Conservation (phyloP, 2,113 vertebrate genomes). For the Callopanchax toddi region DNA sequence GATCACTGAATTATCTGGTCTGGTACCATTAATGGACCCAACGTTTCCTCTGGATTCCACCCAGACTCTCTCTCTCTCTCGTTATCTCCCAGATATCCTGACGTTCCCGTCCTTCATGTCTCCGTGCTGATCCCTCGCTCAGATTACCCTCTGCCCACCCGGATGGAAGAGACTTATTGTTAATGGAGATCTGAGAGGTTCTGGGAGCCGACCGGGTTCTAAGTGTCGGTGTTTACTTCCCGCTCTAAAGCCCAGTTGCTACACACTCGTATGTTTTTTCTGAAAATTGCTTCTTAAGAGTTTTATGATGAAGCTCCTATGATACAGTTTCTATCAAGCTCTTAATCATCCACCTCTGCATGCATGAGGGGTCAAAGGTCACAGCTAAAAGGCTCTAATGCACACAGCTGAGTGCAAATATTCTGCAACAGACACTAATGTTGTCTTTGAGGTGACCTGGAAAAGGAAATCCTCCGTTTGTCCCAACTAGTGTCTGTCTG, state of each 20-base stretch:
- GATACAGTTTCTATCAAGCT: slow-evolving; percentile 47
- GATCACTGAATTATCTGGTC: slow-evolving; percentile 49
- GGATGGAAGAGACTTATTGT: slow-evolving; percentile 66
- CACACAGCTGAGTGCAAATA: slow-evolving; percentile 22
- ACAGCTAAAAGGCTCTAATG: slow-evolving; percentile 65
- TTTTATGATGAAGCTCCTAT: slow-evolving; percentile 62
- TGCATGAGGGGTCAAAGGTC: slow-evolving; percentile 40
- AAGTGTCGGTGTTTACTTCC: slow-evolving; percentile 61
- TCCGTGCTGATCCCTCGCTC: slow-evolving; percentile 40
- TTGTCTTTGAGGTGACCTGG: slow-evolving; percentile 46
- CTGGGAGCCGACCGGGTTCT: slow-evolving; percentile 20
- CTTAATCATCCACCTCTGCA: slow-evolving; percentile 39
- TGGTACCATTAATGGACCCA: slow-evolving; percentile 53
- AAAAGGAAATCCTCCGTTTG: slow-evolving; percentile 4
- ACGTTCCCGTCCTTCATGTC: slow-evolving; percentile 41
- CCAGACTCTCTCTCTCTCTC: slow-evolving; percentile 43
- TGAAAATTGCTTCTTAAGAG: slow-evolving; percentile 64
- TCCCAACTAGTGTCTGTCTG: too few relatives aligned
- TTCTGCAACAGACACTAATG: slow-evolving; percentile 23
- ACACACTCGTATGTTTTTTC: slow-evolving; percentile 57
- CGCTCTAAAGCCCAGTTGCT: slow-evolving; percentile 17
- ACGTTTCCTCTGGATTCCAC: neutral
- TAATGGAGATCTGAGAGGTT: slow-evolving; percentile 66
- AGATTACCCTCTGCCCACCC: slow-evolving; percentile 52
- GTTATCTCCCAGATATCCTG: slow-evolving; percentile 47